Conservation (phyloP, 2,797 vertebrate genomes). For the Cheirogaleus major region DNA sequence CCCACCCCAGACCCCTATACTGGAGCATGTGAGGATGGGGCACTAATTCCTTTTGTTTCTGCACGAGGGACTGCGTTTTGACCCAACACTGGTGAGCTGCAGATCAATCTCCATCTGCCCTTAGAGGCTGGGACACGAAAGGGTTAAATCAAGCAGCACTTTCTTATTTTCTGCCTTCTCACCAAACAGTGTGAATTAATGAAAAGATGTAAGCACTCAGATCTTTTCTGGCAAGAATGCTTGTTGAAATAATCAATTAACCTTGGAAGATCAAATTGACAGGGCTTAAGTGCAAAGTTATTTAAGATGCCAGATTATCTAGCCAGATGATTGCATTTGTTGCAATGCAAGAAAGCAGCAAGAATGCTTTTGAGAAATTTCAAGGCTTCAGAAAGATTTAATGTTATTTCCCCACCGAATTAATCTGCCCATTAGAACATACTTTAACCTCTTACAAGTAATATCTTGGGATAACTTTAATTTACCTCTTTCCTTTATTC, state of each 20-base stretch:
- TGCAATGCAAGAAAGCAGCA: constrained; percentile 78
- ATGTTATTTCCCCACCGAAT: constrained; percentile 83
- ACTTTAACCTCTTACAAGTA: constrained; percentile 80
- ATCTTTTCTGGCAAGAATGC: constrained; percentile 84
- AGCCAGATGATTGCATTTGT: constrained; percentile 82
- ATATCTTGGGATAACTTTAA: constrained; percentile 59
- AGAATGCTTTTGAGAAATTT: constrained; percentile 82
- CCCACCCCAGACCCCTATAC: rapidly evolving
- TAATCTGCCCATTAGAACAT: constrained; percentile 80
- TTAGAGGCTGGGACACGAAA: constrained; percentile 52
- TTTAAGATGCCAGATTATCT: constrained; percentile 85
- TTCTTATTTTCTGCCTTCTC: constrained; percentile 71
- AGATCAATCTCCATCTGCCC: neutral
- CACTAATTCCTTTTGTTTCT: rapidly evolving
- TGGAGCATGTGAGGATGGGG: rapidly evolving
- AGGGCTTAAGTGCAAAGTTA: constrained; percentile 84
- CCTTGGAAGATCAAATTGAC: constrained; percentile 86
- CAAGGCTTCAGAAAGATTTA: constrained; percentile 81
- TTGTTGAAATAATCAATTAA: constrained; percentile 89
- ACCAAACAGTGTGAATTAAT: constrained; percentile 84
- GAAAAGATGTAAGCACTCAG: constrained; percentile 83
- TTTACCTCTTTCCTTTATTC: constrained; percentile 57
- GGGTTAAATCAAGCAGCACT: constrained; percentile 68
- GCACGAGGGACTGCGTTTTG: rapidly evolving
- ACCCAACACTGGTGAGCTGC: too few relatives aligned